Conservation (phyloP, 2,113 vertebrate species). For the Sander lucioperca region DNA sequence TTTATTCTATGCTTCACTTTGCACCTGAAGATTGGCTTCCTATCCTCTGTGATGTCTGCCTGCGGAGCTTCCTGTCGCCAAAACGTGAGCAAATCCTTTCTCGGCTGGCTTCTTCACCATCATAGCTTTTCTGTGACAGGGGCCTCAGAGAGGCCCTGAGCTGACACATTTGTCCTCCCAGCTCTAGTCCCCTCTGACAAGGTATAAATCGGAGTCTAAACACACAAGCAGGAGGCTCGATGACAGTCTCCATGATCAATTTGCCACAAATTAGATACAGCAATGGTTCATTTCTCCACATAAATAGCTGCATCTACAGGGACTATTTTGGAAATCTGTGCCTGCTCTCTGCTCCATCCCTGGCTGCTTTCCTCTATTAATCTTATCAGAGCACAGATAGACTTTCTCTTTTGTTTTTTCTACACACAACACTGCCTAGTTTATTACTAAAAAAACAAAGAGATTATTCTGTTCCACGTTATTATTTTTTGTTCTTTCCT, state of each 20-base stretch:
- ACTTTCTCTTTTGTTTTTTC: constrained; percentile 32
- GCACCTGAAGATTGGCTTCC: constrained; percentile 15
- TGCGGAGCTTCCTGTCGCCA: constrained; percentile 24
- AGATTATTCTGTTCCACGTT: background rate
- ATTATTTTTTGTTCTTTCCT: background rate
- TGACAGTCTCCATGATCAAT: constrained; percentile 74
- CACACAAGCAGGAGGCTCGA: constrained; percentile 67
- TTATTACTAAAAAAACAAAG: constrained; percentile 24
- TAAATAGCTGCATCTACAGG: constrained; percentile 68
- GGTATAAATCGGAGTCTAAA: constrained; percentile 61
- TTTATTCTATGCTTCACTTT: background rate
- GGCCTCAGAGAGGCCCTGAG: constrained; percentile 45
- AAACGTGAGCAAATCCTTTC: constrained; percentile 37
- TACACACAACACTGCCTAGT: constrained; percentile 3
- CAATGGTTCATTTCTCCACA: constrained; percentile 79
- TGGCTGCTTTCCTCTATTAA: constrained; percentile 55
- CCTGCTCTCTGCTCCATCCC: constrained; percentile 10
- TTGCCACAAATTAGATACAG: constrained; percentile 80
- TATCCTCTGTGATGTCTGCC: background rate
- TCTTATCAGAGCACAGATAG: constrained; percentile 51
- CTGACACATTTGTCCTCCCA: constrained; percentile 63
- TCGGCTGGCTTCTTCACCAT: constrained; percentile 20
- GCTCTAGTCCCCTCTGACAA: constrained; percentile 54
- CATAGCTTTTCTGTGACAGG: constrained; percentile 60
- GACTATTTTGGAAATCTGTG: constrained; percentile 65